Conservation (phyloP, 2,888 invertebrate genomes). For the Xiphydria camelus region DNA sequence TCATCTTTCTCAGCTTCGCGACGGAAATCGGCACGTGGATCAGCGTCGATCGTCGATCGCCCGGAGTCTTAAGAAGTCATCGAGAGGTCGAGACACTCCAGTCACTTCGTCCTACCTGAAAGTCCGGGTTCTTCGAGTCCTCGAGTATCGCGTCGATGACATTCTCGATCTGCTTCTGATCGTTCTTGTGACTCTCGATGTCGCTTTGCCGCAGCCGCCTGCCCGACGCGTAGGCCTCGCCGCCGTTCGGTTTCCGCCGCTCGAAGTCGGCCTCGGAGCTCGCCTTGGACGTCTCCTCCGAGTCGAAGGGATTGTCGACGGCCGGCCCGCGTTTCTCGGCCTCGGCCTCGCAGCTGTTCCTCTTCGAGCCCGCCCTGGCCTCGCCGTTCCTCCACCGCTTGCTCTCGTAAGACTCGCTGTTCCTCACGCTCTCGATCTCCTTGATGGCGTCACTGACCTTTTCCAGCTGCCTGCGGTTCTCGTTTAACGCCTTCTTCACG, state of each 20-base stretch:
- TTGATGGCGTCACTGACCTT: constrained; percentile 54
- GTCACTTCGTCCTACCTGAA: constrained; percentile 60
- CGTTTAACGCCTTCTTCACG: constrained; percentile 53
- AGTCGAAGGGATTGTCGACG: constrained; percentile 31
- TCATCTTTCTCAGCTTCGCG: too few species aligned
- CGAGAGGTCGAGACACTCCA: too few species aligned
- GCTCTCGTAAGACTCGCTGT: constrained; percentile 41
- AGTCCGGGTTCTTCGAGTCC: constrained; percentile 56
- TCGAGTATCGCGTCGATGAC: constrained; percentile 56
- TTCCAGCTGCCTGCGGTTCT: constrained; percentile 51
- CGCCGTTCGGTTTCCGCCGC: constrained; percentile 37
- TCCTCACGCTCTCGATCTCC: constrained; percentile 52
- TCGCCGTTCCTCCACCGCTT: constrained; percentile 38
- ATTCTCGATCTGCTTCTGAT: constrained; percentile 58
- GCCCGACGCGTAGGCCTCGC: constrained; percentile 39
- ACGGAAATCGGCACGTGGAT: too few species aligned
- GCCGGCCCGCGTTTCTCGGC: constrained; percentile 18
- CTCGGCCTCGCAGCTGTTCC: constrained; percentile 46
- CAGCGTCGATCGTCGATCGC: too few species aligned
- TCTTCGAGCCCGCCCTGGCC: constrained; percentile 29
- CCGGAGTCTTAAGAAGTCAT: too few species aligned
- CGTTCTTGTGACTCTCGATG: constrained; percentile 57
- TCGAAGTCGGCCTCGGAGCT: constrained; percentile 44
- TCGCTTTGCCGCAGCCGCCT: constrained; percentile 53
- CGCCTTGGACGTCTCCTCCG: constrained; percentile 26